Evolutionary conservation across 2,113 vertebrate genomes (phyloP).

Genomic region (Cyanocitta stelleri): DNA sequence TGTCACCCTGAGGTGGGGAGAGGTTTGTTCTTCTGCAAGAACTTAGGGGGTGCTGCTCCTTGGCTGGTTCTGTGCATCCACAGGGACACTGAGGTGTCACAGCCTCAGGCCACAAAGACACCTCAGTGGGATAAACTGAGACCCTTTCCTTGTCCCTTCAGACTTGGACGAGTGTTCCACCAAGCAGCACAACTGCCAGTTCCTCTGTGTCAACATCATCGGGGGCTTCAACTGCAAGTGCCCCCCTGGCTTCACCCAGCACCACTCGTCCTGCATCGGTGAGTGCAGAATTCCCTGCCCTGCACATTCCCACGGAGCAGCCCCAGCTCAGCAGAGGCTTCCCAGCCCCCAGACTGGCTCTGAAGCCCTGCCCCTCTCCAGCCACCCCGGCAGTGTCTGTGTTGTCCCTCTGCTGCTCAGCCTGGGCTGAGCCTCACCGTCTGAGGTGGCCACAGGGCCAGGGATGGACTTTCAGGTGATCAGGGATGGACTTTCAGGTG

Average conservation of each 20-base stretch:
- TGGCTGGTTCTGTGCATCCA: not conserved
- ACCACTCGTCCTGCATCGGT: constrained; percentile 90
- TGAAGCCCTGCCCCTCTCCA: not conserved
- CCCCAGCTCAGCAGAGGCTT: not conserved
- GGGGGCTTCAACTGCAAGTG: constrained; percentile 92
- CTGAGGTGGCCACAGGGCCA: rapidly evolving
- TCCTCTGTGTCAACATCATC: constrained; percentile 89
- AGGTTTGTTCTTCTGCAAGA: not conserved
- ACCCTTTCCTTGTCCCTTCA: constrained; percentile 13
- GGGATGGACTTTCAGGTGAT: too few relatives aligned
- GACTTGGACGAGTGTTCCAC: constrained; percentile 92
- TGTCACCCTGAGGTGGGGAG: not conserved
- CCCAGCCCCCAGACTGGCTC: not conserved
- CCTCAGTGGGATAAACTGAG: not conserved
- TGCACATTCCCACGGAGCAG: rapidly evolving
- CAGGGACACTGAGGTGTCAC: rapidly evolving
- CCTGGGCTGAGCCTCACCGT: rapidly evolving
- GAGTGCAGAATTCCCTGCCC: not conserved
- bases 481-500: not conserved
- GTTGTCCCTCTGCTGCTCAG: not conserved
- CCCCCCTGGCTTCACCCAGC: constrained; percentile 89
- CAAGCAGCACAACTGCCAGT: constrained; percentile 96
- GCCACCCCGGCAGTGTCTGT: not conserved
- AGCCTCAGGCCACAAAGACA: not conserved
- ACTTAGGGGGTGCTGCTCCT: rapidly evolving